Evolutionary conservation across 2,797 vertebrate species (phyloP), one percentile per base, ranked within the genome.

Genomic region (Muscicapa comitata): DNA sequence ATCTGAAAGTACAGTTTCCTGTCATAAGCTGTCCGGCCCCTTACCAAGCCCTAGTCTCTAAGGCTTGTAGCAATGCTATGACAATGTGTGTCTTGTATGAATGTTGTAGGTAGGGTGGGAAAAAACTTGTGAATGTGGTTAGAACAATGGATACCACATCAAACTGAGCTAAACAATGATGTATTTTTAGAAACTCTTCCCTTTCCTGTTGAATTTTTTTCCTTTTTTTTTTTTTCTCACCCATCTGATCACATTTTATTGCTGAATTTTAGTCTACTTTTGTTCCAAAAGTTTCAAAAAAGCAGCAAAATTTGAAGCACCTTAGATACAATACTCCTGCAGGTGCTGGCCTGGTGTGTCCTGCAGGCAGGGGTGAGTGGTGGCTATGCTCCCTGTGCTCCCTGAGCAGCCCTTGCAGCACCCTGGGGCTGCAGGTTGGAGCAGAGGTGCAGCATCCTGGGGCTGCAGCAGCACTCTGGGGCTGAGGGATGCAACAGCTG

Each of bases 101-200:
- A 98, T 97, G 81, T 90, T 82, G 94, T 94, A 93, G 97, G 93
- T 98, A 96, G 98, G 90, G 90, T 91, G 93, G 98, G 97, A 98
- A 98, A 98, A 97, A 95, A 47, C 33, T 40, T 76, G 51, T 77
- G 72, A 94, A 88, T 94, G 86, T 80, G 47, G 16, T 72, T 62
- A 68, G 76, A 94, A 90, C 90, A 91, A 88, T 85, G 35, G 90
- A 92, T 40, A 19, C 37, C 31, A 17, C 70, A 74, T 79, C 45
- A 47, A 88, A 37, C 65, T 75, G 59, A 31, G 48, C 73, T 88
- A 51, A 82, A 84, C 62, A 79, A 26, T 1, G 0, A 55, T 33
- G 25, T 68, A 68, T 90, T 94, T 95, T 95, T 91, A 86, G 92
- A 77, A 94, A 54, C 45, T 77, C 43, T 92, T 91, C 59, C 47